Percentiles rank a stretch among this genome's conserved stretches.
phyloP scores from a whole-genome alignment of 2,113 vertebrate species.

The Gymnarchus niloticus region DNA sequence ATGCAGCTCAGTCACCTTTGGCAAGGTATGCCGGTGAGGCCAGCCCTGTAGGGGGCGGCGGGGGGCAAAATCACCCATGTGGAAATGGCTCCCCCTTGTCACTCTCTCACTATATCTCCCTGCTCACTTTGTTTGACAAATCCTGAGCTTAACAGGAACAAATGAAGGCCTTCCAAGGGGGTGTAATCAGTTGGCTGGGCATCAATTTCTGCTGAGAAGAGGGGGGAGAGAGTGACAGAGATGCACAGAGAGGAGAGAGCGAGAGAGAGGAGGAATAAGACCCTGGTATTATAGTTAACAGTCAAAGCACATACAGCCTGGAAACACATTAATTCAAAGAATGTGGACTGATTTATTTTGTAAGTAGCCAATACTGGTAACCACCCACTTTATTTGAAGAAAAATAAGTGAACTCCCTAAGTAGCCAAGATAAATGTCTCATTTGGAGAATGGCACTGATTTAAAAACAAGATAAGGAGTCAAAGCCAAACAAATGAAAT shows the following conservation, averaged over 20 bases:
- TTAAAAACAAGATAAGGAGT: constrained; percentile 16
- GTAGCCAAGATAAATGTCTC: not conserved
- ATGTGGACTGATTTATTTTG: constrained; percentile 45
- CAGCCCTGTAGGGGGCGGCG: not conserved
- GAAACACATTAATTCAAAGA: constrained; percentile 54
- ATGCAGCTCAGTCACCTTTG: not conserved
- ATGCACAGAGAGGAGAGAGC: constrained; percentile 22
- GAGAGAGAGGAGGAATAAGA: constrained; percentile 31
- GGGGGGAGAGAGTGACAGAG: not conserved
- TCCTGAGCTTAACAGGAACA: constrained; percentile 53
- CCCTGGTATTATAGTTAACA: constrained; percentile 55
- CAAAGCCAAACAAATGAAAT: not conserved
- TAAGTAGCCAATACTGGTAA: constrained; percentile 39
- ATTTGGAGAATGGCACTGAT: not conserved
- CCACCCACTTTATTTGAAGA: constrained; percentile 25
- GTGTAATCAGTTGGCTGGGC: constrained; percentile 54
- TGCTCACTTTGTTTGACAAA: constrained; percentile 48
- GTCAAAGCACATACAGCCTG: constrained; percentile 60
- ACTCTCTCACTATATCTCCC: constrained; percentile 33
- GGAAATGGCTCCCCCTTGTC: constrained; percentile 11
- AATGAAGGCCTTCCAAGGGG: constrained; percentile 56
- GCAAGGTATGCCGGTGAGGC: not conserved
- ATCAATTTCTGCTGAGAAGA: constrained; percentile 46
- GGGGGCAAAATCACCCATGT: not conserved
- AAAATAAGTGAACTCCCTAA: not conserved